Percentiles rank a stretch among this genome's conserved stretches.
phyloP scores from a whole-genome alignment of 2,113 vertebrate species.

The Rousettus leschenaultii region DNA sequence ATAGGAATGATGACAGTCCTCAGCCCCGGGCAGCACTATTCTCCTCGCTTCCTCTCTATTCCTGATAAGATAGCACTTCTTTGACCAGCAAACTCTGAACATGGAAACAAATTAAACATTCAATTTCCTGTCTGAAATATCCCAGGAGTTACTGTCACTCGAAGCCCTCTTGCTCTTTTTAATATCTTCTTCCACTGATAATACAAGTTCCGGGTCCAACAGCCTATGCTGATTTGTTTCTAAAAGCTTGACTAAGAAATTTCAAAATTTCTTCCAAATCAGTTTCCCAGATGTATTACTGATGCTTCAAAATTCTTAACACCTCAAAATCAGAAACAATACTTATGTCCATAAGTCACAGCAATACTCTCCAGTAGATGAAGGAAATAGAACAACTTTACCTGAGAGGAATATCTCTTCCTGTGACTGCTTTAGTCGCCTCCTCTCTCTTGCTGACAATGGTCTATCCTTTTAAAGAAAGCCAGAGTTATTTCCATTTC shows the following conservation, averaged over 20 bases:
- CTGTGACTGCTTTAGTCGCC: slow-evolving; percentile 92
- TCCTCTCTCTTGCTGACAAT: slow-evolving; percentile 94
- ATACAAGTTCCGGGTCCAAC: neutral
- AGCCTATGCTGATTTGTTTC: neutral
- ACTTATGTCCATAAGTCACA: neutral
- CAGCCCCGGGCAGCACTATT: neutral
- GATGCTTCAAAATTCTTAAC: neutral
- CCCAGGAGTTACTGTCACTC: neutral
- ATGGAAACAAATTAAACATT: slow-evolving; percentile 9
- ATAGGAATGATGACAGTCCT: neutral
- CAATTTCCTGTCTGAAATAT: slow-evolving; percentile 24
- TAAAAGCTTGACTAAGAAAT: neutral
- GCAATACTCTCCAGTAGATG: neutral
- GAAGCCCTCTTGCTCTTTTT: neutral
- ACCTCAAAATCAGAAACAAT: neutral
- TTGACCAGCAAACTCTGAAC: neutral
- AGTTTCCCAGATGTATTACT: neutral
- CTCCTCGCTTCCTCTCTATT: neutral
- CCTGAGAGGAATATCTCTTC: slow-evolving; percentile 85
- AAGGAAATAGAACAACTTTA: slow-evolving; percentile 69
- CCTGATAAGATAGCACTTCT: neutral
- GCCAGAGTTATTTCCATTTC: slow-evolving; percentile 33
- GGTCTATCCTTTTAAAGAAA: slow-evolving; percentile 87
- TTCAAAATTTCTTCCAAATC: slow-evolving; percentile 8
- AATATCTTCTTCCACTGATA: neutral